Evolutionary conservation across 2,888 invertebrate genomes (phyloP).

Genomic region (Cephus sareptanus): DNA sequence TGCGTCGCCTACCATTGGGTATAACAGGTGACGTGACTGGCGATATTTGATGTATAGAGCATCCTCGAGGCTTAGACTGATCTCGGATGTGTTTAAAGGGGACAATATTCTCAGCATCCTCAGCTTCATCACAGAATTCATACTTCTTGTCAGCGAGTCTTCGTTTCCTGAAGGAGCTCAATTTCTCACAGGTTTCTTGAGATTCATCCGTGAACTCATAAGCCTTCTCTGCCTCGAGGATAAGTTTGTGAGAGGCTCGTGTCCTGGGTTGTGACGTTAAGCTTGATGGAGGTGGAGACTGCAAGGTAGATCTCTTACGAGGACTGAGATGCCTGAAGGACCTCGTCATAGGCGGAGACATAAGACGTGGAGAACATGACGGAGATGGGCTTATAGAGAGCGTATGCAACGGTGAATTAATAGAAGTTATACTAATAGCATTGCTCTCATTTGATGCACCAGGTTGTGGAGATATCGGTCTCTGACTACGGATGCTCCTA

Average conservation of each 20-base stretch:
- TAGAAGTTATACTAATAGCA: conserved; percentile 45
- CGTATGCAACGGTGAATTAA: conserved; percentile 56
- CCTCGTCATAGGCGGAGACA: conserved; percentile 58
- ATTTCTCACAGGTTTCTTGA: conserved; percentile 84
- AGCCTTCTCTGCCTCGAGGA: conserved; percentile 74
- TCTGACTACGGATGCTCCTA: conserved; percentile 38
- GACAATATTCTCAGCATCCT: conserved; percentile 74
- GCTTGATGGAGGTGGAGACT: conserved; percentile 54
- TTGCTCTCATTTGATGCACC: conserved; percentile 52
- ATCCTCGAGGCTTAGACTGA: conserved; percentile 55
- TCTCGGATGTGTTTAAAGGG: conserved; percentile 65
- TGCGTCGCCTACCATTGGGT: conserved; percentile 52
- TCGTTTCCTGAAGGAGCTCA: conserved; percentile 86
- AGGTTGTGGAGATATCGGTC: conserved; percentile 57
- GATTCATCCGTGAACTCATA: conserved; percentile 89
- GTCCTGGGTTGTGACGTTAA: conserved; percentile 47
- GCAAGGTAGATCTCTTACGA: conserved; percentile 51
- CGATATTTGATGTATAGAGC: conserved; percentile 55
- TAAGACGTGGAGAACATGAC: conserved; percentile 56
- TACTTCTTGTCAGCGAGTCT: conserved; percentile 92
- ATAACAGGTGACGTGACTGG: conserved; percentile 55
- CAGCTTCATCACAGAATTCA: conserved; percentile 84
- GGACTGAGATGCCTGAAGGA: conserved; percentile 53
- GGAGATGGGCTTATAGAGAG: conserved; percentile 58
- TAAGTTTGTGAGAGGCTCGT: conserved; percentile 57